Evolutionary conservation across 1,140 invertebrate genomes (phyloP), one percentile per base, ranked within the genome.

Genomic region (Oncopodura yosiiana): DNA sequence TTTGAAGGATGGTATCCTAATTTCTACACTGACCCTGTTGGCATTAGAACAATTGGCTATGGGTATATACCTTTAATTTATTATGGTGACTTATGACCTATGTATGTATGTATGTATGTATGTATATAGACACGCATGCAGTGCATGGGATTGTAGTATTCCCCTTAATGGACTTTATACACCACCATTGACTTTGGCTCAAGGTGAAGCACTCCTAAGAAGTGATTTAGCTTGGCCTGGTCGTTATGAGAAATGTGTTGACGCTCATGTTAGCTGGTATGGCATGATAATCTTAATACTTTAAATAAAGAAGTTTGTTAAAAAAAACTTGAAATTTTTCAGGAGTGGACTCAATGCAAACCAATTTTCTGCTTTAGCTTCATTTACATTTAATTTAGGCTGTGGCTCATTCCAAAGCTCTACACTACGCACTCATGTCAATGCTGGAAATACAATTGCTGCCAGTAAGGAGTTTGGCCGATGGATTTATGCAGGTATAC

Each of bases 1-100:
- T 61, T 56, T 37, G 60, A 61, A 54, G 60, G 60, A 38, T 61
- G 55, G 46, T 61, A 54, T 27, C 55, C 60, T 1, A 61, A 61
- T 38, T 61, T 61, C 26, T 61, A 61, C 51, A 57, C 36, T 30
- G 55, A 61, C 26, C 54, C 60, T 19, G 54, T 57, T 23, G 58
- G 60, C 14, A 61, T 61, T n/a, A 38, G 45, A 26, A 61, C 60
- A 2, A 62, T 62, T 19, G 60, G 60, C n/a, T 62, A 62, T 29
- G 60, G 60, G 0, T n/a, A n/a, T n/a, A n/a, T n/a, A n/a, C n/a
- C n/a, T n/a, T n/a, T n/a, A n/a, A n/a, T n/a, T n/a, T n/a, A n/a
- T n/a, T n/a, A n/a, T n/a, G n/a, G n/a, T n/a, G n/a, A n/a, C n/a
- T n/a, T n/a, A n/a, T n/a, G n/a, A n/a, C n/a, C n/a, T n/a, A n/a